Conservation (phyloP, 2,797 vertebrate species). For the Poeciliopsis paucimaculata region DNA sequence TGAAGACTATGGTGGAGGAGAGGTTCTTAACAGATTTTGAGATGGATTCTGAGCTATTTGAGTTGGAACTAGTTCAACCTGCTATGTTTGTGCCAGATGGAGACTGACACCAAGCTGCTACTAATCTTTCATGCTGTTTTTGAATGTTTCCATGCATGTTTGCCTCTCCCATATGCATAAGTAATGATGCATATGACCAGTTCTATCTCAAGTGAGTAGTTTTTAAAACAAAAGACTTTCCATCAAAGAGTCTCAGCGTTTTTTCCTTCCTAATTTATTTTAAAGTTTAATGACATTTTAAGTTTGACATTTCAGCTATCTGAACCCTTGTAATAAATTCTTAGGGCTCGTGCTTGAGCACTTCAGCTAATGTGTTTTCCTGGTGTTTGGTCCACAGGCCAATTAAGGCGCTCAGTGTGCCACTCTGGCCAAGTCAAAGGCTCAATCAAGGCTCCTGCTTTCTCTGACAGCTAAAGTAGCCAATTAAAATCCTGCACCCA, state of each 20-base stretch:
- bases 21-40: background rate
- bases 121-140: background rate
- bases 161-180: background rate
- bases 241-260: slow-evolving; percentile 40
- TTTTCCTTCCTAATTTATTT: slow-evolving; percentile 57
- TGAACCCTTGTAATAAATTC: slow-evolving; percentile 48
- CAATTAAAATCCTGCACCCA: slow-evolving; percentile 55
- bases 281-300: slow-evolving; percentile 65
- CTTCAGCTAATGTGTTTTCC: slow-evolving; percentile 55
- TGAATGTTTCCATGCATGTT: background rate
- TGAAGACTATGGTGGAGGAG: background rate
- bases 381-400: slow-evolving; percentile 50
- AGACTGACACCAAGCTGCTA: background rate
- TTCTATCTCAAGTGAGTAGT: background rate
- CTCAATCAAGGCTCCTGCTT: slow-evolving; percentile 41
- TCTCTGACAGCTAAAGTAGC: slow-evolving; percentile 41
- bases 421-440: slow-evolving; percentile 57
- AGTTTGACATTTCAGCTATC: slow-evolving; percentile 58
- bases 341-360: slow-evolving; percentile 43
- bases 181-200: too few species aligned
- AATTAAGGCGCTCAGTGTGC: slow-evolving; percentile 57
- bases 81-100: background rate
- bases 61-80: background rate
- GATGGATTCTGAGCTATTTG: background rate
- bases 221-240: slow-evolving; percentile 21